A percentile compares a stretch with the other conserved stretches of the same genome.
These are phyloP conservation scores for Atrina japonica DNA, from an alignment of 2,888 invertebrate genomes.

Conservation along the genomic window DNA sequence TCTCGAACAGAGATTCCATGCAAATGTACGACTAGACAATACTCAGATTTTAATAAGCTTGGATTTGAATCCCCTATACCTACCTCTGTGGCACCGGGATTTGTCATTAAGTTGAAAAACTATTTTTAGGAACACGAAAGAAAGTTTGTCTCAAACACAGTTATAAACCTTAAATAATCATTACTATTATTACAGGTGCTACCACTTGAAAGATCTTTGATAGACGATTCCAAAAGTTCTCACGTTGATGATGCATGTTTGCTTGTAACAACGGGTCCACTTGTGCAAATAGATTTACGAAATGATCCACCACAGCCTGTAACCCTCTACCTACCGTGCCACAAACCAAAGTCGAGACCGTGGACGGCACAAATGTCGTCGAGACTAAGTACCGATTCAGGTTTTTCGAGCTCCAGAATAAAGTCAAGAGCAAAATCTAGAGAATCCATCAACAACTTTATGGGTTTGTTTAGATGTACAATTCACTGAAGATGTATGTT, in stretches of 20 bases:
- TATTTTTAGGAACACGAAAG: too few relatives aligned
- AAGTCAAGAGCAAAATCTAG: conserved; percentile 25
- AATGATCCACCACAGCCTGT: conserved; percentile 31
- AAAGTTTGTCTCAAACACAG: too few relatives aligned
- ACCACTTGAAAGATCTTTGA: conserved; percentile 18
- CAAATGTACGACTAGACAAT: too few relatives aligned
- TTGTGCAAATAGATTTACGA: conserved; percentile 23
- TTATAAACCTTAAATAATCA: too few relatives aligned
- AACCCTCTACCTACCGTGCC: conserved; percentile 24
- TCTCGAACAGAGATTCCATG: too few relatives aligned
- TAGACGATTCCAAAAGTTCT: conserved; percentile 26
- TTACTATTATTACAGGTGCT: conserved; percentile 18
- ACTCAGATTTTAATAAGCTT: too few relatives aligned
- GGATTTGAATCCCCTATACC: too few relatives aligned
- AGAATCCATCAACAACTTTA: conserved; percentile 19
- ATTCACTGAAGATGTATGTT: too few relatives aligned
- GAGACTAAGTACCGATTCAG: conserved; percentile 24
- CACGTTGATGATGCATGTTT: conserved; percentile 8
- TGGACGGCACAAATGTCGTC: conserved; percentile 22
- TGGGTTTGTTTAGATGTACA: conserved; percentile 18
- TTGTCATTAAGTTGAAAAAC: too few relatives aligned
- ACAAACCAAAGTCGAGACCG: conserved; percentile 22
- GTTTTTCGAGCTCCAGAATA: conserved; percentile 27
- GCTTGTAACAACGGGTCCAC: conserved; percentile 22
- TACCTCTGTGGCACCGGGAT: too few relatives aligned